These are phyloP conservation scores for Smithornis capensis DNA, from an alignment of 2,113 vertebrate species.

Conservation along the genomic window DNA sequence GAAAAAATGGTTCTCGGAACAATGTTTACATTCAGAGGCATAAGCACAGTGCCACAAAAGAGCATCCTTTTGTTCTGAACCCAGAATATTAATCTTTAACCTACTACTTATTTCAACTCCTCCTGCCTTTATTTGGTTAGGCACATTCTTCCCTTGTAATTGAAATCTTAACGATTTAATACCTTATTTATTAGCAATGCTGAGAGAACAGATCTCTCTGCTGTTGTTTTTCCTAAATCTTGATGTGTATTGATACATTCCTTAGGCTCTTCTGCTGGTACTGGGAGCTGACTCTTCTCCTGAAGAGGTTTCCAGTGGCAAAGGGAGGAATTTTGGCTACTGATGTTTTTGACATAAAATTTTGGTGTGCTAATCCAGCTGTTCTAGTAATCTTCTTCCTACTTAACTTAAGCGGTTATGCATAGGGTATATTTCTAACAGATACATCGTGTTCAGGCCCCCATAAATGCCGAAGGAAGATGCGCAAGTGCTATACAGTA, in stretches of 20 bases:
- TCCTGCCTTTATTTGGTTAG: slow-evolving; percentile 53
- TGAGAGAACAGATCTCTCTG: neutral
- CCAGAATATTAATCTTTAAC: slow-evolving; percentile 83
- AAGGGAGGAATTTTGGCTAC: neutral
- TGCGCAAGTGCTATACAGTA: neutral
- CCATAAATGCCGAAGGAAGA: slow-evolving; percentile 7
- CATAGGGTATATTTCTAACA: neutral
- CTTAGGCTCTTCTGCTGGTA: neutral
- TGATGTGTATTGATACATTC: slow-evolving; percentile 27
- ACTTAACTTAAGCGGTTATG: neutral
- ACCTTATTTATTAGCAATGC: slow-evolving; percentile 44
- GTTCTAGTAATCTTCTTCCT: neutral
- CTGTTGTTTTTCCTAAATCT: slow-evolving; percentile 46
- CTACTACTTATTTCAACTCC: slow-evolving; percentile 70
- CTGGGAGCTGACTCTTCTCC: neutral
- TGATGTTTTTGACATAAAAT: neutral
- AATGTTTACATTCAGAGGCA: slow-evolving; percentile 87
- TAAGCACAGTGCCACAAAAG: slow-evolving; percentile 80
- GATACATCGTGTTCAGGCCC: neutral
- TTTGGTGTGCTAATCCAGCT: neutral
- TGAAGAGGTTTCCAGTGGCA: neutral
- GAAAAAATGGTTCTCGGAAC: slow-evolving; percentile 84
- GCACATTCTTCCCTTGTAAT: slow-evolving; percentile 65
- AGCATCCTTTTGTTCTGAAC: slow-evolving; percentile 80
- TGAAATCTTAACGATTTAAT: slow-evolving; percentile 74